Conservation (phyloP, 2,113 vertebrate species). For the Apistogramma diplotaenia region DNA sequence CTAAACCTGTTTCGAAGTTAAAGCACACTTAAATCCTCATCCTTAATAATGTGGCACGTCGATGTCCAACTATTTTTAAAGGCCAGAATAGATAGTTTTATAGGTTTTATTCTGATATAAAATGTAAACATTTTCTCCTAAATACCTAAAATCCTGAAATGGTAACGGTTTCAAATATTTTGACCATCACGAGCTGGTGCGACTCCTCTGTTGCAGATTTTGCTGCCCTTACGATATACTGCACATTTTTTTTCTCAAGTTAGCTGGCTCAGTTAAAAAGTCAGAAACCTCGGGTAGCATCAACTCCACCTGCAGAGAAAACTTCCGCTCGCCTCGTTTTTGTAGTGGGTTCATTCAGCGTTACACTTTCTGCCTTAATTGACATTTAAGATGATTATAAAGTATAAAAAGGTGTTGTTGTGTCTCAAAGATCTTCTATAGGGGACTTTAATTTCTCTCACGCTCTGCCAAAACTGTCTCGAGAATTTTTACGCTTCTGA, state of each 20-base stretch:
- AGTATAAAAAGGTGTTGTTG: neutral
- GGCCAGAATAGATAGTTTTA: neutral
- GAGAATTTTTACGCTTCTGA: neutral
- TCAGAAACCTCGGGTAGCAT: neutral
- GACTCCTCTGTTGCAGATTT: neutral
- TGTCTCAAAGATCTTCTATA: neutral
- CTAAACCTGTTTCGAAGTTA: neutral
- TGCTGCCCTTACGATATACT: no score
- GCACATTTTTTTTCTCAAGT: slow-evolving; percentile 28
- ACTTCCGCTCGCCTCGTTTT: neutral
- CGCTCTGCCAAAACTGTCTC: neutral
- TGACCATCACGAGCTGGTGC: neutral
- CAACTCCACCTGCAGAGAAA: neutral
- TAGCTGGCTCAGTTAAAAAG: neutral
- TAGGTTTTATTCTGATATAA: neutral
- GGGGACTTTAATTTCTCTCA: neutral
- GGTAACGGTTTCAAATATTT: neutral
- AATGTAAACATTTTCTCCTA: neutral
- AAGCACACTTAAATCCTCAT: neutral
- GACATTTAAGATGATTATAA: neutral
- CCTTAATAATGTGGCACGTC: neutral
- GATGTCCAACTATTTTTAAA: neutral
- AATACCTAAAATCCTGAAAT: neutral
- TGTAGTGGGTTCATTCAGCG: slow-evolving; percentile 17
- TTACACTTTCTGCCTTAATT: slow-evolving; percentile 34